Percentiles rank a stretch among this genome's conserved stretches.
phyloP scores from a whole-genome alignment of 2,797 vertebrate species.

The Xyrichtys novacula region DNA sequence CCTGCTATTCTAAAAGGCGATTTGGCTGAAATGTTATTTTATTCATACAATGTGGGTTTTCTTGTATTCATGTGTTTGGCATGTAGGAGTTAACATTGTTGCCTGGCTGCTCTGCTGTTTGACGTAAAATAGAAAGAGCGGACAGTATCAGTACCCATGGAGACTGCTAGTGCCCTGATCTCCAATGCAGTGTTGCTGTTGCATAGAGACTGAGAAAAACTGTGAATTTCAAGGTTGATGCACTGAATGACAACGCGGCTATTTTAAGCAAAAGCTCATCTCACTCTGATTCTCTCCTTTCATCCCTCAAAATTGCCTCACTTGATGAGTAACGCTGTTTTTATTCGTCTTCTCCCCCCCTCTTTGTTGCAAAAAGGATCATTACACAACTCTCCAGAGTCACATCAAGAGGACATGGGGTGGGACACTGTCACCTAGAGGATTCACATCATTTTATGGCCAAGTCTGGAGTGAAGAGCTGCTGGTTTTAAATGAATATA shows the following conservation, averaged over 20 bases:
- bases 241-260: slow-evolving; percentile 70
- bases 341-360: neutral
- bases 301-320: slow-evolving; percentile 20
- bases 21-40: neutral
- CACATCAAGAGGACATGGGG: slow-evolving; percentile 58
- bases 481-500: slow-evolving; percentile 38
- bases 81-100: slow-evolving; percentile 42
- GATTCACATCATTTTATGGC: slow-evolving; percentile 41
- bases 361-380: slow-evolving; percentile 50
- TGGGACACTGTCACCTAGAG: slow-evolving; percentile 50
- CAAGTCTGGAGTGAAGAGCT: slow-evolving; percentile 42
- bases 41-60: neutral
- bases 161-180: slow-evolving; percentile 69
- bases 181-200: slow-evolving; percentile 76
- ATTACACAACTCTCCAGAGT: slow-evolving; percentile 56
- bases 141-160: slow-evolving; percentile 76
- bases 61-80: neutral
- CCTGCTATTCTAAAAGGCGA: neutral
- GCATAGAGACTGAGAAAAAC: slow-evolving; percentile 74
- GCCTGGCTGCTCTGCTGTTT: slow-evolving; percentile 51
- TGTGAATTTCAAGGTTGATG: slow-evolving; percentile 73
- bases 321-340: slow-evolving; percentile 57
- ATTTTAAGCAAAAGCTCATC: slow-evolving; percentile 56
- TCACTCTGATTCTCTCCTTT: neutral
- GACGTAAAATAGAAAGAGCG: slow-evolving; percentile 58